Base-by-base conservation (phyloP, 2,888 invertebrate genomes). In the Drosophila nigritarsus region DNA sequence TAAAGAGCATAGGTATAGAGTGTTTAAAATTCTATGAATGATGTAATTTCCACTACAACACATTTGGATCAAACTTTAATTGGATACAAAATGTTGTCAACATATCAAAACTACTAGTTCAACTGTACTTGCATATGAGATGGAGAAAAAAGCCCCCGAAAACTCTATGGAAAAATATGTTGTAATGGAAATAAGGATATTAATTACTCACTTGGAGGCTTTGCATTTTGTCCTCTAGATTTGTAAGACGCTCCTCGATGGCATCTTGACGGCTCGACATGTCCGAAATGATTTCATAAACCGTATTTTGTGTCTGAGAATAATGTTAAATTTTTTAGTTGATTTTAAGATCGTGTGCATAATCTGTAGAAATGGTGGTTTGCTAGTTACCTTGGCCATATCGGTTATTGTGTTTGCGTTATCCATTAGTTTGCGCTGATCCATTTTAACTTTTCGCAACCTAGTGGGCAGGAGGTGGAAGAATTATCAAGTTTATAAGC, bases 351-450 rank as follows among this genome's bases (percentile, higher is more conserved):
- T 20, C 7, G 42, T 20, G 7, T 20, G 6, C 15, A 5, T 7
- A 11, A 4, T 51, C 1, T 36, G 13, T 56, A 34, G 49, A 8
- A 20, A 54, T 38, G 24, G 15, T 54, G 32, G 29, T 38, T 59
- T 65, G 50, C 48, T 80, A 93, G 94, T 94, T 95, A 99, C 99
- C 96, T 99, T 99, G 91, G 99, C 99, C 98, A 99, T 99, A 93
- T 99, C 99, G 72, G 99, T 99, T 93, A 99, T 97, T 71, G 99
- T 99, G 92, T 99, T 99, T 85, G 99, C 98, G 93, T 99, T 99
- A 94, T 99, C 99, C 96, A 98, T 98, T 90, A 99, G 94, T 94
- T 99, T 99, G 93, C 99, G 95, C 95, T 99, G 99, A 95, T 99
- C 99, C 98, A 99, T 98, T 95, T 99, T 99, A 77, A 99, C 99